A percentile compares a stretch with the other conserved stretches of the same genome.
phyloP scores from a whole-genome alignment of 2,113 vertebrate genomes.

The Pseudopipra pipra region DNA sequence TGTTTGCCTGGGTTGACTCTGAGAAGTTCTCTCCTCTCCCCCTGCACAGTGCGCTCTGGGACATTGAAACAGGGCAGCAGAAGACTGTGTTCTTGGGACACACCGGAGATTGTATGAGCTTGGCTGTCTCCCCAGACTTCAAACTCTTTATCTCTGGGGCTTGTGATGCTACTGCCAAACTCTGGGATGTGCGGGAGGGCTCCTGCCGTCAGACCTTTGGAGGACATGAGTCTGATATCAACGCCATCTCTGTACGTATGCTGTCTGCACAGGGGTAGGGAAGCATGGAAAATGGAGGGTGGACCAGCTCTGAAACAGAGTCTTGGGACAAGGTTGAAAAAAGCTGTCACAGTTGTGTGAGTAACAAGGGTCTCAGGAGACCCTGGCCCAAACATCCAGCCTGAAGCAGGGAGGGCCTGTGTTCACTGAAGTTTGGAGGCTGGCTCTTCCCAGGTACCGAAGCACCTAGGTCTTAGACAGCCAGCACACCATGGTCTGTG shows the following conservation, averaged over 20 bases:
- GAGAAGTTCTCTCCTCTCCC: not conserved
- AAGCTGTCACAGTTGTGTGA: not conserved
- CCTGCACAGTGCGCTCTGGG: conserved; percentile 86
- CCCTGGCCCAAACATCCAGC: accelerated
- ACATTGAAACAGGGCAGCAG: conserved; percentile 94
- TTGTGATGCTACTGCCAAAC: conserved; percentile 93
- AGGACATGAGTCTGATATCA: conserved; percentile 96
- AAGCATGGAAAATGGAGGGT: not conserved
- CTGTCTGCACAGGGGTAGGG: not conserved
- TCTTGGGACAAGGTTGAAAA: not conserved
- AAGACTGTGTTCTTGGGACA: conserved; percentile 92
- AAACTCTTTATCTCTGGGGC: conserved; percentile 94
- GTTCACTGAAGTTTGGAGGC: not conserved
- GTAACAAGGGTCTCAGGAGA: not conserved
- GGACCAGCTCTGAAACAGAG: not conserved
- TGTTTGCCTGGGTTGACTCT: not conserved
- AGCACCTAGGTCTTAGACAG: not conserved
- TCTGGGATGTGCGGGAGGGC: conserved; percentile 94
- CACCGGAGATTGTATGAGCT: conserved; percentile 95
- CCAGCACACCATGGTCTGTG: not conserved
- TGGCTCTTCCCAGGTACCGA: not conserved
- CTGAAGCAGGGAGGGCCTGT: not conserved
- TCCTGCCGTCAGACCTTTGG: conserved; percentile 91
- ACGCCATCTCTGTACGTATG: conserved; percentile 87
- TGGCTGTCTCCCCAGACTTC: conserved; percentile 92